These are phyloP conservation scores for Orestias chungarensis DNA, from an alignment of 2,797 vertebrate genomes.

Conservation along the genomic window DNA sequence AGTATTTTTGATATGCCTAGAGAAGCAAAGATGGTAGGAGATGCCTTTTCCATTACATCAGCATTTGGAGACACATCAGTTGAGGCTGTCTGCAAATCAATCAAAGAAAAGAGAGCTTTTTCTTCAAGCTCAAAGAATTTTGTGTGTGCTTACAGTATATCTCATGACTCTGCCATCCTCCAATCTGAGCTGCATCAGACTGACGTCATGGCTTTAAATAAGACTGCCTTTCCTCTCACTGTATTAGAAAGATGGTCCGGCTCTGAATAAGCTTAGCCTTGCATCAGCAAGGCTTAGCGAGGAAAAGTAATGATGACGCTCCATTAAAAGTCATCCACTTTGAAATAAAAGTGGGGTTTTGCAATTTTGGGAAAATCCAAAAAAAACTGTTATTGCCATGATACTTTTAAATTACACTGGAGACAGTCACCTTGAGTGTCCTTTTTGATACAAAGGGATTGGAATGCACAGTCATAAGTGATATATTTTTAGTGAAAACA, in stretches of 20 bases:
- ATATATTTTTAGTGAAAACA: neutral
- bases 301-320: slow-evolving; percentile 36
- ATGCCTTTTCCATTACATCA: slow-evolving; percentile 76
- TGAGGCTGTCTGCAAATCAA: slow-evolving; percentile 62
- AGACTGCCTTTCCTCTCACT: slow-evolving; percentile 27
- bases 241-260: slow-evolving; percentile 31
- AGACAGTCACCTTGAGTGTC: slow-evolving; percentile 10
- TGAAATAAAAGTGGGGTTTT: slow-evolving; percentile 36
- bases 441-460: neutral
- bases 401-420: slow-evolving; percentile 8
- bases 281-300: slow-evolving; percentile 27
- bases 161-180: slow-evolving; percentile 62
- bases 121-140: slow-evolving; percentile 51
- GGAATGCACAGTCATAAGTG: neutral
- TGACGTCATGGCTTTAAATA: slow-evolving; percentile 40
- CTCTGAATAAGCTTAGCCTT: slow-evolving; percentile 28
- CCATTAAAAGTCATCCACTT: slow-evolving; percentile 38
- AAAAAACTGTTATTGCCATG: neutral
- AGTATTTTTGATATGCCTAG: slow-evolving; percentile 67
- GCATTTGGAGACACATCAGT: slow-evolving; percentile 70
- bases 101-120: slow-evolving; percentile 57
- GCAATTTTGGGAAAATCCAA: slow-evolving; percentile 23
- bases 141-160: slow-evolving; percentile 54
- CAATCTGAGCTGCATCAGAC: slow-evolving; percentile 41
- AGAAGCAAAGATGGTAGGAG: slow-evolving; percentile 56